Base-by-base conservation (phyloP, 2,888 invertebrate genomes). In the Imbricaverruca yamaguchii region DNA sequence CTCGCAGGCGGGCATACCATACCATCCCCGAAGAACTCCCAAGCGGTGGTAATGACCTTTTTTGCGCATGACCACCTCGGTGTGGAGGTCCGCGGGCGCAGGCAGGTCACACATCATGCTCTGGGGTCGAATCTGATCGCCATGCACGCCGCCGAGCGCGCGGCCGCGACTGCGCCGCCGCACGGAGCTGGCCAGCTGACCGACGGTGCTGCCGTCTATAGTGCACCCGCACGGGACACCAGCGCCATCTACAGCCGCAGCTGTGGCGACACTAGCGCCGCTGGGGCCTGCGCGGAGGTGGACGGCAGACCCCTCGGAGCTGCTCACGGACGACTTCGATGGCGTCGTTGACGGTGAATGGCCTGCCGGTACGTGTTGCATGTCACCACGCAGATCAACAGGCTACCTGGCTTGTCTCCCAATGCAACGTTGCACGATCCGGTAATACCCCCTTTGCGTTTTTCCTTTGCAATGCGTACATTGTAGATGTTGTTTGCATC, bases 61-160 rank as follows among this genome's bases (percentile, higher is more conserved):
- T 74, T 39, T 74, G 9, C 74, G 74, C 1, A 74, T 11, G 2
- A 74, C 55, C 53, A 74, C 74, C 21, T 74, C 74, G 8, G 53
- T 74, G 39, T 21, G 21, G 4, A 21, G 53, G 21, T 0, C 4
- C 53, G 13, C 13, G 57, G 57, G 57, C 57, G 57, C 13, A 11
- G 57, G 57, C 57, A 57, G 57, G 74, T 74, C 74, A 21, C 18
- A 74, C 13, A 74, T 21, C 74, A 74, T 74, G 55, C 74, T 74
- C 74, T 55, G 74, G 1, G 74, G 74, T 13, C 74, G 74, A 2
- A 7, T 18, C 21, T 74, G 74, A 4, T 74, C 74, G 8, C 39
- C 9, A 21, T 53, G 55, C 8, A 65, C n/a, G 23, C 65, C 65
- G 23, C 8, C 11, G 4, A 55, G 15, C 53, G 21, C 9, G 21